These are phyloP conservation scores for Drosophila putrida DNA, from an alignment of 2,888 invertebrate species.

Conservation along the genomic window DNA sequence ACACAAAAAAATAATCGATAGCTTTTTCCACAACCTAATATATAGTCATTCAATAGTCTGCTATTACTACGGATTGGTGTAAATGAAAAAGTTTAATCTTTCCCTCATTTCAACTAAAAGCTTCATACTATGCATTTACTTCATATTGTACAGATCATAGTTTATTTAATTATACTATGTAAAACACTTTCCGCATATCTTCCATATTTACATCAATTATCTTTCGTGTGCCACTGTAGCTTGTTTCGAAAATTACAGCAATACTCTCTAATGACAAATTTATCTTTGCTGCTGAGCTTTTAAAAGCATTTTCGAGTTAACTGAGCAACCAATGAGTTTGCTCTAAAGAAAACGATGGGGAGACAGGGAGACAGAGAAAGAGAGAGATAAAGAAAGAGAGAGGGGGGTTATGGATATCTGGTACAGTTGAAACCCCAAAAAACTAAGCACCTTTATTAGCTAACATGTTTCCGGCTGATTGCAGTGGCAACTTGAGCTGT, in stretches of 20 bases:
- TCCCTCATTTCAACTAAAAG: too few species aligned
- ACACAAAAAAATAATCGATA: too few species aligned
- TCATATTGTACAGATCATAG: too few species aligned
- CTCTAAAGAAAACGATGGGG: not conserved
- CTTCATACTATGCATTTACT: too few species aligned
- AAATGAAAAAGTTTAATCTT: too few species aligned
- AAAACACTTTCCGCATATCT: not conserved
- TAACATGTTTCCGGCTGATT: conserved; percentile 67
- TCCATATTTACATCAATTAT: conserved; percentile 7
- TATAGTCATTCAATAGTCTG: too few species aligned
- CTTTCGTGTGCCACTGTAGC: conserved; percentile 24
- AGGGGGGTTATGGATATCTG: not conserved
- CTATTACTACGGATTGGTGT: too few species aligned
- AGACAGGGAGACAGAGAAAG: too few species aligned
- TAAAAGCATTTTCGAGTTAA: conserved; percentile 74
- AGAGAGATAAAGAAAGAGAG: too few species aligned
- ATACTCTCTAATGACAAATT: conserved; percentile 40
- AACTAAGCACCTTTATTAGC: conserved; percentile 69
- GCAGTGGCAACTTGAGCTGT: conserved; percentile 40
- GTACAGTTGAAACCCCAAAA: conserved; percentile 33
- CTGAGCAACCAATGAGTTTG: conserved; percentile 11
- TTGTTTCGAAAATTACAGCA: conserved; percentile 32
- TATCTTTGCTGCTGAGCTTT: conserved; percentile 44
- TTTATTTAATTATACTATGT: conserved; percentile 8
- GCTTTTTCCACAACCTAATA: too few species aligned